Evolutionary conservation across 2,113 vertebrate genomes (phyloP), one percentile per base, ranked within the genome.

Genomic region (Psittacula cyanocephala): DNA sequence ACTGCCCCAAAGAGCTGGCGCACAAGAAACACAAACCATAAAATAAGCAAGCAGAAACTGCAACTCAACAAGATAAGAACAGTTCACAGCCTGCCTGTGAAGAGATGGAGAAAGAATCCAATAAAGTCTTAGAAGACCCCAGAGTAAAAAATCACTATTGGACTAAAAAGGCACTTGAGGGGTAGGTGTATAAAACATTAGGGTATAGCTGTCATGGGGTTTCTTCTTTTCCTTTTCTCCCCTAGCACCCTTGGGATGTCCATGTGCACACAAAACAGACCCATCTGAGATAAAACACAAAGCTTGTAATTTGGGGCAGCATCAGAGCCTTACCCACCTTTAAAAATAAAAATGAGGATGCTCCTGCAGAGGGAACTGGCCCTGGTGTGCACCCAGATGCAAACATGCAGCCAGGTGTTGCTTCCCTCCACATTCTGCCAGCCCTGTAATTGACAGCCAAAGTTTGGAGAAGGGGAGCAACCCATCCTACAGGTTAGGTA

Each of bases 341-440:
- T 64, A 64, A 15, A 59, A 59, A n/a, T n/a, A 59, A n/a, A 67
- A 74, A 75, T 3, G 3, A 23, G 33, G 35, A 15, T 78, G 39
- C 5, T 72, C 5, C 31, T 81, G 60, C 57, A 81, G 24, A n/a
- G 57, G 2, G 23, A 3, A 62, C 39, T 28, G 13, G 19, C 17
- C 17, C 11, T 20, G 33, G n/a, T 35, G 37, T 14, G 10, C 27
- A 69, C 6, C 10, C 27, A 77, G 31, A 49, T 2, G 3, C 29
- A 76, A 60, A 49, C 2, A 0, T 49, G 55, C 29, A 63, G 37
- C 18, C 37, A 0, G 2, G 7, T 3, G 1, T 31, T 74, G 46
- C 19, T 11, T 79, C 12, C 55, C 52, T 84, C 47, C 49, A 14
- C 1, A 0, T 13, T 31, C 62, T 83, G 37, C n/a, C n/a, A 88